These are phyloP conservation scores for Lordiphosa collinella DNA, from an alignment of 1,140 invertebrate species.

Conservation along the genomic window DNA sequence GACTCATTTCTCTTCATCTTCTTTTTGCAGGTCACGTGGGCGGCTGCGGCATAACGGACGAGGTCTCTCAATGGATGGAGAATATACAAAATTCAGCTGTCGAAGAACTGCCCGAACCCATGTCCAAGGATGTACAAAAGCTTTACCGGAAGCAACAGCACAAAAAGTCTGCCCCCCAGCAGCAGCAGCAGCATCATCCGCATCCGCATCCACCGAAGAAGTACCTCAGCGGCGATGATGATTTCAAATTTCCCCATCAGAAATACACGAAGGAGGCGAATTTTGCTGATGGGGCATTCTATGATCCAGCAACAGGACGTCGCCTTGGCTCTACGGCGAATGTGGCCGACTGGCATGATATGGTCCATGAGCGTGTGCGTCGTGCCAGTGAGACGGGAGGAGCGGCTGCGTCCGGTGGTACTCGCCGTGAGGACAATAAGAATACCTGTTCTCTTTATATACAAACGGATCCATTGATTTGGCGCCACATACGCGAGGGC, in stretches of 20 bases:
- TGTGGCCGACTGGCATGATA: slow-evolving; percentile 68
- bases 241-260: slow-evolving; percentile 78
- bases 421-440: slow-evolving; percentile 85
- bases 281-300: slow-evolving; percentile 66
- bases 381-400: slow-evolving; percentile 80
- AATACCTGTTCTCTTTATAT: slow-evolving; percentile 97
- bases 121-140: slow-evolving; percentile 76
- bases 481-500: slow-evolving; percentile 91
- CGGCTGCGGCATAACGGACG: slow-evolving; percentile 93
- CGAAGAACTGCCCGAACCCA: slow-evolving; percentile 74
- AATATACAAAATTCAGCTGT: slow-evolving; percentile 92
- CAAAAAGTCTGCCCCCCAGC: slow-evolving; percentile 56
- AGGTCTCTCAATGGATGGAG: slow-evolving; percentile 95
- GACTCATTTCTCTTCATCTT: slow-evolving; percentile 32
- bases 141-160: slow-evolving; percentile 70
- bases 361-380: slow-evolving; percentile 72
- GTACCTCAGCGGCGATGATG: slow-evolving; percentile 65
- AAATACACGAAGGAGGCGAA: slow-evolving; percentile 80
- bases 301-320: slow-evolving; percentile 65
- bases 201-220: slow-evolving; percentile 77
- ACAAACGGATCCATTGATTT: slow-evolving; percentile 98
- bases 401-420: slow-evolving; percentile 79
- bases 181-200: slow-evolving; percentile 63
- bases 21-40: slow-evolving; percentile 85
- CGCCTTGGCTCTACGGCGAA: slow-evolving; percentile 55